Evolutionary conservation across 1,140 invertebrate genomes (phyloP).

Genomic region (Bombus difficillimus): DNA sequence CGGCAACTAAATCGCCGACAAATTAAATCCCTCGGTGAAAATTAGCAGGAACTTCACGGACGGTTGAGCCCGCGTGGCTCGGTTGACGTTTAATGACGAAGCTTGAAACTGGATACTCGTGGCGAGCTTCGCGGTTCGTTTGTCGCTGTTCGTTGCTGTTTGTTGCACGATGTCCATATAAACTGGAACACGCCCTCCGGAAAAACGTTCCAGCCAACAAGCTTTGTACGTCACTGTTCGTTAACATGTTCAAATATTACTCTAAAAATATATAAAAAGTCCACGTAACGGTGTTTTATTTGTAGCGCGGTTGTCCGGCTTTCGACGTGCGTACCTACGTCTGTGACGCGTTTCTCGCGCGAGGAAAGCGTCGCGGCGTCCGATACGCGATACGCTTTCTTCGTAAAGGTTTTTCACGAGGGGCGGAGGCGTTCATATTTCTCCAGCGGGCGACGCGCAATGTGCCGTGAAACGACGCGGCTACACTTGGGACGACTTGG

Average conservation of each 20-base stretch:
- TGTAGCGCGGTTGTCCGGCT: neutral
- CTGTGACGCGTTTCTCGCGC: neutral
- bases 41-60: neutral
- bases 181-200: neutral
- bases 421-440: conserved; percentile 6
- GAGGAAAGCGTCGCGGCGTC: neutral
- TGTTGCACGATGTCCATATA: neutral
- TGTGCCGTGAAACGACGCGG: conserved; percentile 61
- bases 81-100: conserved; percentile 32
- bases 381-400: neutral
- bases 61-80: neutral
- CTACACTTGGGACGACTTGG: conserved; percentile 22
- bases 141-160: neutral
- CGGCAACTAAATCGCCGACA: conserved; percentile 7
- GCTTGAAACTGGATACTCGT: conserved; percentile 10
- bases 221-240: neutral
- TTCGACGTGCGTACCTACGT: neutral
- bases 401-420: neutral
- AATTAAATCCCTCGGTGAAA: conserved; percentile 23
- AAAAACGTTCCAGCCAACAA: neutral
- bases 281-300: neutral
- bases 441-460: conserved; percentile 36
- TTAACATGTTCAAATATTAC: neutral
- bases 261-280: neutral
- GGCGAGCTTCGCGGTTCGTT: conserved; percentile 33